These are phyloP conservation scores for Strigamia maritima DNA, from an alignment of 2,888 invertebrate genomes.

Conservation along the genomic window DNA sequence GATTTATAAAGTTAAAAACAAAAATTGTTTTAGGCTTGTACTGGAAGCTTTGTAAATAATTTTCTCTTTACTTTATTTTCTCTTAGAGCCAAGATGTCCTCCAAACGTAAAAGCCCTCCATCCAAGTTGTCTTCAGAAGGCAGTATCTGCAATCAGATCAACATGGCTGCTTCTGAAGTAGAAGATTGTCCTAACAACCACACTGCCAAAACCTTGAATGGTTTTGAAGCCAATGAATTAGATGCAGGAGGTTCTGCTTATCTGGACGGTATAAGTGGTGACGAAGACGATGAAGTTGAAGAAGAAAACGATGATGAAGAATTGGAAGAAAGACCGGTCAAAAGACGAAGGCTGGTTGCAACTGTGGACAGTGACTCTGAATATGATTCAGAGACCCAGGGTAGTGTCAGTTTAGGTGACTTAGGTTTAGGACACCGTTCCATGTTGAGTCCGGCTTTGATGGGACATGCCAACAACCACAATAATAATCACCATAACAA, in stretches of 20 bases:
- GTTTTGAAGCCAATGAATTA: slow-evolving; percentile 5
- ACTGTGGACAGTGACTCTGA: slow-evolving; percentile 46
- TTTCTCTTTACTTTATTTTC: background rate
- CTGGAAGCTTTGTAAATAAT: background rate
- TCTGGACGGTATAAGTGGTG: slow-evolving; percentile 38
- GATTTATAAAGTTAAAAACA: background rate
- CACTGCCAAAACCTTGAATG: background rate
- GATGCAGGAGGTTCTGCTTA: slow-evolving; percentile 41
- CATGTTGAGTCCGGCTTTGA: slow-evolving; percentile 41
- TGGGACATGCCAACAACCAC: slow-evolving; percentile 44
- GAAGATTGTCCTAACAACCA: background rate
- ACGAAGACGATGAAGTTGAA: slow-evolving; percentile 42
- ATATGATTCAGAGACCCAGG: slow-evolving; percentile 44
- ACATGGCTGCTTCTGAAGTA: background rate
- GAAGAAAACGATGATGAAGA: slow-evolving; percentile 46
- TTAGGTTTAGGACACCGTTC: slow-evolving; percentile 40
- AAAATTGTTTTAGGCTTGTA: background rate
- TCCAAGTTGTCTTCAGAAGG: slow-evolving; percentile 81
- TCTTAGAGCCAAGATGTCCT: slow-evolving; percentile 72
- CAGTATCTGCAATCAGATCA: slow-evolving; percentile 4
- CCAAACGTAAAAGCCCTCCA: slow-evolving; percentile 93
- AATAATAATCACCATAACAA: slow-evolving; percentile 44
- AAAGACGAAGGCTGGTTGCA: background rate
- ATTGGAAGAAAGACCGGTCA: slow-evolving; percentile 43
- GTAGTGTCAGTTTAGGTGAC: slow-evolving; percentile 41